Percentiles rank a stretch among this genome's conserved stretches.
Conservation (phyloP, 2,888 invertebrate species). For the Drosophila pseudotakahashii region DNA sequence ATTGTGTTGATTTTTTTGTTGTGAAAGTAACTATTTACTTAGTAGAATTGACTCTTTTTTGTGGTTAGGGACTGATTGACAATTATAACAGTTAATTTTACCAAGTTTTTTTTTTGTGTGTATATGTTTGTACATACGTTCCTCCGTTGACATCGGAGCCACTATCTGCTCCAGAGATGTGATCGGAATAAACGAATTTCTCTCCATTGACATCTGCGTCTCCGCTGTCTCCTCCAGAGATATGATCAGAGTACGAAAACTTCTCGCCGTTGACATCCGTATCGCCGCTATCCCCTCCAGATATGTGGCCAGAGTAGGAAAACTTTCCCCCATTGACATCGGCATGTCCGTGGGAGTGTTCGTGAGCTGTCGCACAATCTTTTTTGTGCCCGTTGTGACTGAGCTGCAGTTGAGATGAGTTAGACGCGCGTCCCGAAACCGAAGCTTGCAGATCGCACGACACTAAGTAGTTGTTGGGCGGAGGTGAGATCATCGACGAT, state of each 20-base stretch:
- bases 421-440: constrained; percentile 82
- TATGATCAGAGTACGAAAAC: constrained; percentile 19
- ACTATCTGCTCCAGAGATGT: constrained; percentile 14
- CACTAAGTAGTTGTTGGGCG: constrained; percentile 88
- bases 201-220: constrained; percentile 19
- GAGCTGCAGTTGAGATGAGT: constrained; percentile 86
- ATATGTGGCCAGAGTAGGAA: constrained; percentile 10
- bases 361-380: constrained; percentile 15
- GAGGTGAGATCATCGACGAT: constrained; percentile 88
- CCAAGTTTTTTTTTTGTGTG: too few relatives aligned
- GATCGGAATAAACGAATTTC: constrained; percentile 18
- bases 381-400: constrained; percentile 39
- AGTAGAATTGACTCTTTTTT: too few relatives aligned
- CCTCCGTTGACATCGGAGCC: constrained; percentile 13
- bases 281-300: constrained; percentile 19
- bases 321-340: constrained; percentile 12
- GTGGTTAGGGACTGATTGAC: too few relatives aligned
- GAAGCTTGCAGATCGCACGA: constrained; percentile 85
- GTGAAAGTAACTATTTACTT: too few relatives aligned
- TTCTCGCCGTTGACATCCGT: constrained; percentile 18
- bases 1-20: too few relatives aligned
- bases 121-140: constrained; percentile 14
- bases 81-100: too few relatives aligned
- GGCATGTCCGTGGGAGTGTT: constrained; percentile 18
- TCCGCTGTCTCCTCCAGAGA: constrained; percentile 19